phyloP scores from a whole-genome alignment of 53 echinoderm and acorn worm genomes.

The Apostichopus leukothele region DNA sequence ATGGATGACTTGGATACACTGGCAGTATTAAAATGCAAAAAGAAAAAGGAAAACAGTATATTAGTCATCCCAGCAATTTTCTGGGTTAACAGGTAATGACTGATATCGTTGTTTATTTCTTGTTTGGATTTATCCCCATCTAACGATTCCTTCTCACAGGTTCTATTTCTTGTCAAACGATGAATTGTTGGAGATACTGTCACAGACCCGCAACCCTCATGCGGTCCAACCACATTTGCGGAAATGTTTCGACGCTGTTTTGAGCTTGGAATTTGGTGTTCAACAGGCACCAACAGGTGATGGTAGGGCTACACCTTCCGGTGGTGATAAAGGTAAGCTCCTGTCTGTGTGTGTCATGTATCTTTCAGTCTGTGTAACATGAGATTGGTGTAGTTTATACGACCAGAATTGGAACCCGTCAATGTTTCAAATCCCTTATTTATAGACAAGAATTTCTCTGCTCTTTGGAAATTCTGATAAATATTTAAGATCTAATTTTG shows the following conservation, averaged over 20 bases:
- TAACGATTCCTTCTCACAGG: slow-evolving; percentile 24
- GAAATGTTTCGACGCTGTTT: slow-evolving; percentile 96
- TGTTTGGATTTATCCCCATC: neutral
- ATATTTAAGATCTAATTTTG: neutral
- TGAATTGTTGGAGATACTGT: slow-evolving; percentile 94
- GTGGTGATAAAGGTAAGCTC: slow-evolving; percentile 64
- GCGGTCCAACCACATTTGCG: slow-evolving; percentile 98
- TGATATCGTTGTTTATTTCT: neutral
- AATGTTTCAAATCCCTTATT: neutral
- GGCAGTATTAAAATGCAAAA: too few species aligned
- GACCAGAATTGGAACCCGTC: too few species aligned
- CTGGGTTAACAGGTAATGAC: neutral
- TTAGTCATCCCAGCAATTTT: neutral
- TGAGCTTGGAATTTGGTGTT: slow-evolving; percentile 91
- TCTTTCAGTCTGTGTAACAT: too few species aligned
- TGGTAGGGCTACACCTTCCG: slow-evolving; percentile 85
- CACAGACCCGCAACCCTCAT: slow-evolving; percentile 98
- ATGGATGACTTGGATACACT: too few species aligned
- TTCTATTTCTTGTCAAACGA: slow-evolving; percentile 99
- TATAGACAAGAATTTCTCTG: neutral
- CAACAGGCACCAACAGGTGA: slow-evolving; percentile 64
- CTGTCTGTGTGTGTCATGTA: neutral
- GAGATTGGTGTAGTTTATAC: too few species aligned
- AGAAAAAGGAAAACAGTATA: too few species aligned
- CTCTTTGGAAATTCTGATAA: neutral